These are phyloP conservation scores for Latrodectus geometricus DNA, from an alignment of 1,140 invertebrate species.

Conservation along the genomic window DNA sequence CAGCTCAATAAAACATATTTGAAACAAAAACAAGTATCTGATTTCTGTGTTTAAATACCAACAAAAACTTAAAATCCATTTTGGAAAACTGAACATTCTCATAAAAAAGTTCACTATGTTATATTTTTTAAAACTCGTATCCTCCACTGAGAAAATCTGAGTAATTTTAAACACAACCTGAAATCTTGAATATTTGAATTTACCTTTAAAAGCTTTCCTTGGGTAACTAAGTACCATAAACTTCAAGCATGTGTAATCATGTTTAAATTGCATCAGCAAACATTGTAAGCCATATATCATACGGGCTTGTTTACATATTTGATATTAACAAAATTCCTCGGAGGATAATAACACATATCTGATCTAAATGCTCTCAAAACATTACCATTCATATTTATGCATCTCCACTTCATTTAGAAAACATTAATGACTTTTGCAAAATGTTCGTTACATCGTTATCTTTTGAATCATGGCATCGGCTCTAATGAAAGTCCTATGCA, in stretches of 20 bases:
- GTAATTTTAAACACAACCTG: too few relatives aligned
- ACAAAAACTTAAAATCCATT: too few relatives aligned
- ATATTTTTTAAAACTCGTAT: too few relatives aligned
- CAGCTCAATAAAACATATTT: too few relatives aligned
- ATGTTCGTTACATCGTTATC: constrained; percentile 42
- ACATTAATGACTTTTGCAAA: constrained; percentile 42
- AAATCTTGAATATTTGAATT: too few relatives aligned
- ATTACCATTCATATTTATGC: constrained; percentile 7
- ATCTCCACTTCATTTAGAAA: constrained; percentile 50
- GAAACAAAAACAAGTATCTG: too few relatives aligned
- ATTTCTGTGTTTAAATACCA: too few relatives aligned
- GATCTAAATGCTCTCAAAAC: constrained; percentile 3
- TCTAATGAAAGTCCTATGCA: constrained; percentile 29
- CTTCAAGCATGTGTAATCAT: not conserved
- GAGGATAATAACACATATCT: constrained; percentile 33
- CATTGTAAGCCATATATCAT: constrained; percentile 6
- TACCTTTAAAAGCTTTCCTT: too few relatives aligned
- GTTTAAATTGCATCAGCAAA: not conserved
- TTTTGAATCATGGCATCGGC: constrained; percentile 41
- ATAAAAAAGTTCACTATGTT: too few relatives aligned
- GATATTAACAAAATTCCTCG: not conserved
- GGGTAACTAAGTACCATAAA: too few relatives aligned
- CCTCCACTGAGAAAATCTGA: too few relatives aligned
- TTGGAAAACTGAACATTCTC: too few relatives aligned
- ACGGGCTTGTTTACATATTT: constrained; percentile 20